Evolutionary conservation across 53 echinoderm and acorn worm genomes (phyloP), one percentile per base, ranked within the genome.

Genomic region (Mesocentrotus franciscanus): DNA sequence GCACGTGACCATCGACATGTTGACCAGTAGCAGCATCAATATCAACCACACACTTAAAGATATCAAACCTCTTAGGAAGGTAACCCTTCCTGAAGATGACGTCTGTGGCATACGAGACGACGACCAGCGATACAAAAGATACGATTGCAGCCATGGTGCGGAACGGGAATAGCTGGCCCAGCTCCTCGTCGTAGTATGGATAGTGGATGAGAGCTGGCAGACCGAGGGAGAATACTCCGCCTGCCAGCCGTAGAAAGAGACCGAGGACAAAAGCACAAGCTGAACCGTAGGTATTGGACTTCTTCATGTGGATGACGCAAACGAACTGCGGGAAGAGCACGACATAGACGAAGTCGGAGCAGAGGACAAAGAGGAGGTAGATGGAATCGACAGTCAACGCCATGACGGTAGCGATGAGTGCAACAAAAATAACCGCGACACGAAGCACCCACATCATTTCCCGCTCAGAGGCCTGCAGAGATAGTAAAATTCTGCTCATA

Each of bases 281-380:
- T 0, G 98, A 97, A n/a, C 98, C 98, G 89, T 98, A 98, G 13
- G 97, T 96, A 72, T 98, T 98, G 94, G 96, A 96, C 92, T 95
- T 95, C 39, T 42, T 29, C 4, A 96, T 42, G 95, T 96, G 92
- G 29, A 96, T 76, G 30, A 96, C 95, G 78, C 95, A 96, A 26
- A 96, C 24, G 79, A 96, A 85, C 61, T 96, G 96, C 27, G 96
- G 96, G 87, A 95, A 96, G 81, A 96, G 95, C 56, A 95, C 57
- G 33, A 95, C 96, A 75, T 92, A 96, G 85, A 95, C 95, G 85
- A 95, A 96, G 93, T 96, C 96, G 68, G 92, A 92, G 76, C 96
- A 96, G 62, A 96, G 95, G 24, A 92, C 89, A 64, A 90, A 96
- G 68, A 96, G 95, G 29, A 18, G n/a, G 89, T 96, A 96, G 72